Evolutionary conservation across 1,140 invertebrate species (phyloP).

Genomic region (Helicoverpa armigera): DNA sequence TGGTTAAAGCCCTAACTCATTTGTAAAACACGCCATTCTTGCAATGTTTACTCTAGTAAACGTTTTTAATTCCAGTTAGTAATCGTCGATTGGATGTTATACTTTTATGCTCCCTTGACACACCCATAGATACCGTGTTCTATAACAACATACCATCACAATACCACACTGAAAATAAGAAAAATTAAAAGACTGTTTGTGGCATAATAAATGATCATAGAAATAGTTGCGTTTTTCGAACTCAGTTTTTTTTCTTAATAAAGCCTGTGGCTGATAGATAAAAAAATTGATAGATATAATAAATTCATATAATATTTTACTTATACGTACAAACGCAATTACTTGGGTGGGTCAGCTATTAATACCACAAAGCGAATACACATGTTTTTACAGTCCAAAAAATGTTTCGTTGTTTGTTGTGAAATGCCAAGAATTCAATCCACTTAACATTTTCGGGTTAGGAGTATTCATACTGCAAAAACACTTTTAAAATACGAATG

Average conservation of each 20-base stretch:
- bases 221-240: no score
- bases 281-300: no score
- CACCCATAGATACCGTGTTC: no score
- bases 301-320: no score
- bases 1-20: constrained; percentile 45
- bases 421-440: constrained; percentile 39
- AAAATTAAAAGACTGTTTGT: background rate
- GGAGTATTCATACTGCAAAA: constrained; percentile 17
- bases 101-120: constrained; percentile 68
- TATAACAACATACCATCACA: no score
- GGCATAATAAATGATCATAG: no score
- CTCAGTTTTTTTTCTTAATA: no score
- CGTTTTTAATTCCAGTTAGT: constrained; percentile 70
- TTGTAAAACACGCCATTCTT: constrained; percentile 59
- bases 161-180: constrained; percentile 1
- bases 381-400: constrained; percentile 5
- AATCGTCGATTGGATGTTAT: constrained; percentile 62
- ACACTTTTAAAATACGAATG: background rate
- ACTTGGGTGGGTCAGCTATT: background rate
- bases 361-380: background rate
- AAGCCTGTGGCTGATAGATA: no score
- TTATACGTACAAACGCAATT: background rate
- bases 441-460: constrained; percentile 30
- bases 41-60: constrained; percentile 51
- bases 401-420: constrained; percentile 36